A percentile compares a stretch with the other conserved stretches of the same genome.
Conservation (phyloP, 1,140 invertebrate species). For the Scaptomyza hsui region DNA sequence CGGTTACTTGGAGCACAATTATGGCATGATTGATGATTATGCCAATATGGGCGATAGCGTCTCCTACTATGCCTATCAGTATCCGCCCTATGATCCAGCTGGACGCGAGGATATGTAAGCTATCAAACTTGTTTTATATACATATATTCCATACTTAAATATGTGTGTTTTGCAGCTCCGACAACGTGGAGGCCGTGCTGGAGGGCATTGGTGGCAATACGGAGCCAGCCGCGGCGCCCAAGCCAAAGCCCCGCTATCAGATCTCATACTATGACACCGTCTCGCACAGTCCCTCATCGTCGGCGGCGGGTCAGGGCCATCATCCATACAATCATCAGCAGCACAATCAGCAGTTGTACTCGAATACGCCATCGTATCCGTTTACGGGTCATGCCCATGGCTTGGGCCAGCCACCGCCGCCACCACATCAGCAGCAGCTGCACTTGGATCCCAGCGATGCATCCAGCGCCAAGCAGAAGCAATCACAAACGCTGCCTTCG, state of each 20-base stretch:
- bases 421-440: slow-evolving; percentile 68
- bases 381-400: slow-evolving; percentile 54
- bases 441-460: slow-evolving; percentile 70
- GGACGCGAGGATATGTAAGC: slow-evolving; percentile 81
- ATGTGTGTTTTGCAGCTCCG: slow-evolving; percentile 57
- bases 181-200: slow-evolving; percentile 82
- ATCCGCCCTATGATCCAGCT: slow-evolving; percentile 84
- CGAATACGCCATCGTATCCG: slow-evolving; percentile 69
- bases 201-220: slow-evolving; percentile 76
- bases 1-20: slow-evolving; percentile 87
- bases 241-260: slow-evolving; percentile 78
- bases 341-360: slow-evolving; percentile 71
- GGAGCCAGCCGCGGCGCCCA: slow-evolving; percentile 51
- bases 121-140: neutral
- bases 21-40: slow-evolving; percentile 83
- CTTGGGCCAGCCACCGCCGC: slow-evolving; percentile 56
- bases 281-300: slow-evolving; percentile 56
- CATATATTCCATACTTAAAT: neutral
- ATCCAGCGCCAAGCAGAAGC: slow-evolving; percentile 63
- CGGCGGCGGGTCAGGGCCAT: slow-evolving; percentile 65
- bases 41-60: slow-evolving; percentile 85
- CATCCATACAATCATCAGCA: slow-evolving; percentile 64
- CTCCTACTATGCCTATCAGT: slow-evolving; percentile 86
- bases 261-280: slow-evolving; percentile 79
- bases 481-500: slow-evolving; percentile 78